Base-by-base conservation (phyloP, 2,888 invertebrate species). In the Hymenopus coronatus region DNA sequence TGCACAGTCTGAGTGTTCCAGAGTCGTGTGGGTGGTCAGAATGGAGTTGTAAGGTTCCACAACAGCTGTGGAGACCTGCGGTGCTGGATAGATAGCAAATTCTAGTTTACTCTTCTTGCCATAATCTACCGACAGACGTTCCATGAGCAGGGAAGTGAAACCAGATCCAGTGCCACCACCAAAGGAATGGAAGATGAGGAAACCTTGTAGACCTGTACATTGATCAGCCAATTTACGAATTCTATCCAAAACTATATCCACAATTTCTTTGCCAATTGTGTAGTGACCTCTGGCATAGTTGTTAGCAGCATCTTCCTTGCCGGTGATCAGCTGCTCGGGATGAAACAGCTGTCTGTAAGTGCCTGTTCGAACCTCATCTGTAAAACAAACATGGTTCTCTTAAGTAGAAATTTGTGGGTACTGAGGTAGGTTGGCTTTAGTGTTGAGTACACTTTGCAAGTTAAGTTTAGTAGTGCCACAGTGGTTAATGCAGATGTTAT, bases 241-340 rank as follows among this genome's bases (percentile, higher is more conserved):
- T 54, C 95, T 92, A 91, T 94, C 94, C 89, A 94, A 91, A 0
- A 94, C 94, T 28, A 94, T 92, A 90, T 95, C 95, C 84, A 95
- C 94, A 90, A 95, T 94, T 91, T 95, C 95, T 90, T 94, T 94
- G 70, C 95, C 96, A 89, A 96, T 94, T 30, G 96, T 96, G 93
- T 96, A 96, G 94, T 99, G 99, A 90, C 99, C 99, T 92, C 99
- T 96, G 90, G 99, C 99, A 91, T 99, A 99, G 95, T 99, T 99
- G 94, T 99, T 99, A 92, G 99, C 99, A 86, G 99, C 99, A 93
- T 99, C 98, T 94, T 98, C 98, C 94, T 99, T 99, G 92, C 98
- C 98, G 92, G 98, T 98, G 94, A 98, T 98, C 93, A 98, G 95
- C 94, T 99, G 99, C 94, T 99, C 99, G 92, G 96, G 95, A 85